phyloP scores from a whole-genome alignment of 2,888 invertebrate genomes.

The Melikaiella ostensackeni region DNA sequence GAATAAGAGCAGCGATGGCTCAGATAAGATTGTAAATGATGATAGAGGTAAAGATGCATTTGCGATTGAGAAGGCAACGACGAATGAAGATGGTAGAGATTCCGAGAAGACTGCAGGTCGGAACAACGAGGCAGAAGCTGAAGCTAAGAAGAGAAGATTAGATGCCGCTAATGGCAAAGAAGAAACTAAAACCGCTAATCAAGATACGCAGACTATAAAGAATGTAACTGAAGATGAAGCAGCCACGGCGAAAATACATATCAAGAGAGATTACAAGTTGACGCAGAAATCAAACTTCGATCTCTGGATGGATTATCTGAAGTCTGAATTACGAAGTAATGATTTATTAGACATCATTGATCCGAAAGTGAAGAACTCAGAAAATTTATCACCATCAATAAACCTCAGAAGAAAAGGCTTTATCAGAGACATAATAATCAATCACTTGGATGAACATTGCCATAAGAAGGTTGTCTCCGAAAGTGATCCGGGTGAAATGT shows the following conservation, averaged over 20 bases:
- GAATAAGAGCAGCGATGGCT: too few species aligned
- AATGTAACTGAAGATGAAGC: too few species aligned
- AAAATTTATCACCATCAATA: slow-evolving; percentile 29
- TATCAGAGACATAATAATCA: slow-evolving; percentile 51
- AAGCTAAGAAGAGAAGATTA: too few species aligned
- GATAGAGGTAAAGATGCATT: too few species aligned
- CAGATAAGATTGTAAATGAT: too few species aligned
- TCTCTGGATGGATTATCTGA: slow-evolving; percentile 52
- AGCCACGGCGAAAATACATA: slow-evolving; percentile 38
- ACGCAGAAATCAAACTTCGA: slow-evolving; percentile 48
- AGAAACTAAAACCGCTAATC: too few species aligned
- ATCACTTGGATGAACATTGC: slow-evolving; percentile 50
- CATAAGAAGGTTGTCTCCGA: slow-evolving; percentile 52
- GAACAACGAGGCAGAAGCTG: too few species aligned
- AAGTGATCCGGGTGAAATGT: slow-evolving; percentile 51
- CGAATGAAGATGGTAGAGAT: too few species aligned
- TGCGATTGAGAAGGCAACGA: too few species aligned
- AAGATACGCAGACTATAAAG: too few species aligned
- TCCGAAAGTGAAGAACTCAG: slow-evolving; percentile 28
- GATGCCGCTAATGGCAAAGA: too few species aligned
- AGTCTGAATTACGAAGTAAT: slow-evolving; percentile 49
- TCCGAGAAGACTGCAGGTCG: too few species aligned
- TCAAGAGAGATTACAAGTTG: slow-evolving; percentile 52
- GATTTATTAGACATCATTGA: slow-evolving; percentile 51
- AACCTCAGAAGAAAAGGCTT: slow-evolving; percentile 41